Conservation (phyloP, 1,140 invertebrate genomes). For the Pseudomyrmex pallidus region DNA sequence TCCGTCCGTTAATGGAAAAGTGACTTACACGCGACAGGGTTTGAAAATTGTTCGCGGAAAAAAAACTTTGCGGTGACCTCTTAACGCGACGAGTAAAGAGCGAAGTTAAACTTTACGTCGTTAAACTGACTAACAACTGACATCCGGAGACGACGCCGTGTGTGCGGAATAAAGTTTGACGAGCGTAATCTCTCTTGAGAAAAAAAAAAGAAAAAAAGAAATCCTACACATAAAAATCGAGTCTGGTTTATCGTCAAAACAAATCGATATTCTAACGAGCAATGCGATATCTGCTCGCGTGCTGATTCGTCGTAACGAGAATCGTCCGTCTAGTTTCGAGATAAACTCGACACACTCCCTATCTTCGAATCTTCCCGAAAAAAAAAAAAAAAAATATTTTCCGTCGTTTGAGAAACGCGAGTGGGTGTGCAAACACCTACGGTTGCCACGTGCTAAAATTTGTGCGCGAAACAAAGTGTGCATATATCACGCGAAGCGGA, state of each 20-base stretch:
- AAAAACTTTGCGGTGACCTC: too few species aligned
- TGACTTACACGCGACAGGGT: too few species aligned
- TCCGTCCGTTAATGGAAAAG: too few species aligned
- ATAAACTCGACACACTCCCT: slow-evolving; percentile 19
- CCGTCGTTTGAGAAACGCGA: not conserved
- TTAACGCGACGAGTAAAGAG: too few species aligned
- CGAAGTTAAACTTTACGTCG: too few species aligned
- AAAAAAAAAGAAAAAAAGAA: not conserved
- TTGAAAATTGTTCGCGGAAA: too few species aligned
- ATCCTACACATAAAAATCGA: slow-evolving; percentile 3
- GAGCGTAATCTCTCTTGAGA: not conserved
- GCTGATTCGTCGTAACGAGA: slow-evolving; percentile 32
- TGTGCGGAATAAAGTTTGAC: not conserved
- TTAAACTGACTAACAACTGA: too few species aligned
- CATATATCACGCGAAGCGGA: too few species aligned
- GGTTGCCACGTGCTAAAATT: too few species aligned
- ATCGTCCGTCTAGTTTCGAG: slow-evolving; percentile 25
- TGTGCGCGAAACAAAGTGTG: too few species aligned
- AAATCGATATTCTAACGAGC: slow-evolving; percentile 26
- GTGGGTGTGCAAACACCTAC: too few species aligned
- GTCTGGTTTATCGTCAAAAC: slow-evolving; percentile 20
- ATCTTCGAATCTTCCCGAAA: not conserved
- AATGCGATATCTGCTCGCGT: slow-evolving; percentile 20
- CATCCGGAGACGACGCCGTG: too few species aligned
- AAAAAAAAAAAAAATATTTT: slow-evolving; percentile 27